Conservation (phyloP, 2,113 vertebrate species). For the Larimichthys polyactis region DNA sequence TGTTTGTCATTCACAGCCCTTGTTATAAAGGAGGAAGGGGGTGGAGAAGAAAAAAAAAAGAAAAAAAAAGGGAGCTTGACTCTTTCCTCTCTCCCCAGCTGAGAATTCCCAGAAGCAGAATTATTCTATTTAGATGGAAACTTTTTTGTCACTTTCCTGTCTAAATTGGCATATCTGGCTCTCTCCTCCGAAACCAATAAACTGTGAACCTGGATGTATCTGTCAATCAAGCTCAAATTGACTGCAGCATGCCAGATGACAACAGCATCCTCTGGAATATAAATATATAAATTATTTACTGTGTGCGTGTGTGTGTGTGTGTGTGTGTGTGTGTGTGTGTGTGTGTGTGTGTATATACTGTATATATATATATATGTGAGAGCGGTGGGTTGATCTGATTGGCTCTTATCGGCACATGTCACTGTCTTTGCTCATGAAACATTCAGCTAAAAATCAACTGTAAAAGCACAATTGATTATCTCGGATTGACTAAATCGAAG, state of each 20-base stretch:
- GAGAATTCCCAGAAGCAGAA: slow-evolving; percentile 94
- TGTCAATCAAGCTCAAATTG: slow-evolving; percentile 92
- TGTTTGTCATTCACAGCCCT: slow-evolving; percentile 94
- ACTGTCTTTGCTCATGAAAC: slow-evolving; percentile 78
- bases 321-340: slow-evolving; percentile 25
- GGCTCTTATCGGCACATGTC: slow-evolving; percentile 89
- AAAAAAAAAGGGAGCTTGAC: slow-evolving; percentile 79
- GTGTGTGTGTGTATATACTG: slow-evolving; percentile 27
- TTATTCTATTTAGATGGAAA: slow-evolving; percentile 96
- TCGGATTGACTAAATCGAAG: neutral
- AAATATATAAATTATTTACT: slow-evolving; percentile 69
- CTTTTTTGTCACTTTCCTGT: slow-evolving; percentile 94
- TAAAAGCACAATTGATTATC: neutral
- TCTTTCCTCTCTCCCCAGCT: slow-evolving; percentile 84
- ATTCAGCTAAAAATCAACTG: neutral
- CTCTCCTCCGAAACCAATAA: slow-evolving; percentile 93
- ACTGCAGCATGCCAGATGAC: slow-evolving; percentile 90
- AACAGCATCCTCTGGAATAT: slow-evolving; percentile 79
- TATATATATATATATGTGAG: slow-evolving; percentile 50
- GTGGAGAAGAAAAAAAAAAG: neutral
- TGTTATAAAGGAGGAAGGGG: slow-evolving; percentile 82
- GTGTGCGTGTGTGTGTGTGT: slow-evolving; percentile 33
- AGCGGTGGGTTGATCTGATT: slow-evolving; percentile 82
- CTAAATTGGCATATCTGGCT: slow-evolving; percentile 96
- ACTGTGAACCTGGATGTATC: slow-evolving; percentile 94